Conservation (phyloP, 1,140 invertebrate species). For the Anastrepha obliqua region DNA sequence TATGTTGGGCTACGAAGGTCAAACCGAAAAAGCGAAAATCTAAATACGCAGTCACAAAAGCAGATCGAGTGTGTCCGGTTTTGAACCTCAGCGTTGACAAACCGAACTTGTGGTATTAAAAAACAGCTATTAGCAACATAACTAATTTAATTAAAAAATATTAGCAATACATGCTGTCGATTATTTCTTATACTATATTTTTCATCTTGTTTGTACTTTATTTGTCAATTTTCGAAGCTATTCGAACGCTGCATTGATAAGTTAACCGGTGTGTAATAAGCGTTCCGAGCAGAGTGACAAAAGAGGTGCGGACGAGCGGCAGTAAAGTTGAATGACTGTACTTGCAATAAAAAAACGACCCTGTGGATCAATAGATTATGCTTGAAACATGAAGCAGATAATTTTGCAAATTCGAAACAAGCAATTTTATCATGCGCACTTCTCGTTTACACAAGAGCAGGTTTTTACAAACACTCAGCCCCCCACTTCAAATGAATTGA, state of each 20-base stretch:
- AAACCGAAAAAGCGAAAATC: conserved; percentile 57
- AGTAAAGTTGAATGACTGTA: background rate
- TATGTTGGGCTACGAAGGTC: conserved; percentile 15
- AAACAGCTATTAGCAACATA: background rate
- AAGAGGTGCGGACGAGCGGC: too few relatives aligned
- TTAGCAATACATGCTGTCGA: background rate
- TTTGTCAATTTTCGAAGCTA: too few relatives aligned
- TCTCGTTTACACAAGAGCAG: too few relatives aligned
- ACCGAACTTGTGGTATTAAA: background rate
- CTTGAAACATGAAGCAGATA: background rate
- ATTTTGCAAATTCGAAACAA: conserved; percentile 39
- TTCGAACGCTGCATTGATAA: too few relatives aligned
- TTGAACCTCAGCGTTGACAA: background rate
- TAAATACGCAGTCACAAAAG: background rate
- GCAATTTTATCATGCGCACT: too few relatives aligned
- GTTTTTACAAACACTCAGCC: too few relatives aligned
- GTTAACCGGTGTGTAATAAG: too few relatives aligned
- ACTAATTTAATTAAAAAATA: background rate
- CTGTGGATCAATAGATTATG: background rate
- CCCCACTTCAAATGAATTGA: too few relatives aligned
- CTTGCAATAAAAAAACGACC: background rate
- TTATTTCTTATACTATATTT: background rate
- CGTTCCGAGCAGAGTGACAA: too few relatives aligned
- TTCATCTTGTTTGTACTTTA: background rate
- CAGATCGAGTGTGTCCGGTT: background rate